A percentile compares a stretch with the other conserved stretches of the same genome.
phyloP scores from a whole-genome alignment of 2,113 vertebrate genomes.

The Hypanus sabinus region DNA sequence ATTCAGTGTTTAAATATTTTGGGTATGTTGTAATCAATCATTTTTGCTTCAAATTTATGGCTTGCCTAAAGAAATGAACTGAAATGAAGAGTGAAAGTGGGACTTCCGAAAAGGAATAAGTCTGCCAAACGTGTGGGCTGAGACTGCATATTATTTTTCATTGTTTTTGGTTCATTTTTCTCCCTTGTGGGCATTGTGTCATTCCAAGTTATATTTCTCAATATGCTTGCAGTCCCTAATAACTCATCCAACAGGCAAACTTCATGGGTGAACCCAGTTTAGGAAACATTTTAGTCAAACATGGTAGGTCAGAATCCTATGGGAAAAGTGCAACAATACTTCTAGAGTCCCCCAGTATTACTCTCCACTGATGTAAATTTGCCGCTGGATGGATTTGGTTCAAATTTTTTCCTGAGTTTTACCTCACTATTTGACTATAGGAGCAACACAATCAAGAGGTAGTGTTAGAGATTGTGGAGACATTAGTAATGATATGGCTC shows the following conservation, averaged over 20 bases:
- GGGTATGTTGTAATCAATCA: neutral
- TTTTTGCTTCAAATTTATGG: neutral
- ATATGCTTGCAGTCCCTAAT: neutral
- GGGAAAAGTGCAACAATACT: neutral
- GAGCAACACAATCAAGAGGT: neutral
- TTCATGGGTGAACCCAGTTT: neutral
- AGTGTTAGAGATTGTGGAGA: no score
- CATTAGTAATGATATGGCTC: no score
- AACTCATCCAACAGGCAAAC: neutral
- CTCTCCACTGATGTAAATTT: neutral
- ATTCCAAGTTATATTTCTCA: neutral
- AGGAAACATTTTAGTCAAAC: neutral
- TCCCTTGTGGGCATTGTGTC: neutral
- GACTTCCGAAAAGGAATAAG: neutral
- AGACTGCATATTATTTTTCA: neutral
- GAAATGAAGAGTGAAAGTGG: neutral
- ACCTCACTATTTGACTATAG: neutral
- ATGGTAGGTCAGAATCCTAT: neutral
- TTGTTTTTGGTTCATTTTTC: neutral
- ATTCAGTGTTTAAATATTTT: neutral
- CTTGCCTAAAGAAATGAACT: neutral
- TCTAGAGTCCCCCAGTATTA: neutral
- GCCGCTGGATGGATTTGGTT: neutral
- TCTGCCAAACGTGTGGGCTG: neutral
- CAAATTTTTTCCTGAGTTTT: neutral